Base-by-base conservation (phyloP, 2,888 invertebrate species). In the Leptogaster cylindrica region DNA sequence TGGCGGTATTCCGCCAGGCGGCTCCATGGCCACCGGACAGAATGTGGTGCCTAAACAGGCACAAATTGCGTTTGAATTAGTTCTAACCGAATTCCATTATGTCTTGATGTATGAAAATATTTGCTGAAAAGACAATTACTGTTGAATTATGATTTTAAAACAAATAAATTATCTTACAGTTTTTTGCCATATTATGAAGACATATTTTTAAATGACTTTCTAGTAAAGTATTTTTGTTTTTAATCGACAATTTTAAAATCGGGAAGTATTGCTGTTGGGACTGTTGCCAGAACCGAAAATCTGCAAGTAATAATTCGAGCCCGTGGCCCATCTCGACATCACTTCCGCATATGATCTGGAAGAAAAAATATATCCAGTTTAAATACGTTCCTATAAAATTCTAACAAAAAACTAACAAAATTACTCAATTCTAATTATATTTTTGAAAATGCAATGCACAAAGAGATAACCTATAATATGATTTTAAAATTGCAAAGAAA, bases 31-130 rank as follows among this genome's bases (percentile, higher is more conserved):
- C 76, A 75, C 75, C 72, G 71, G 74, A 73, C 72, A 73, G 73
- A 73, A 72, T 70, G 73, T 70, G 70, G 72, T 72, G 74, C 75
- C 74, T 72, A 68, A 70, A 72, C 72, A 73, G 74, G 74, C 76
- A 74, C 75, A 75, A 74, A 72, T 73, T 70, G 71, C 65, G 50
- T 64, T 66, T 50, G 41, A 58, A 68, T 41, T 55, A 66, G 72
- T 72, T 66, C 78, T 79, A 79, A 71, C 79, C 79, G 73, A 78
- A 79, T 76, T 79, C 79, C 79, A 79, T 79, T 75, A 75, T 77
- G 76, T 77, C 76, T 75, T 76, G 76, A 74, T 76, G 75, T 75
- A 76, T 76, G 75, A 76, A 77, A 77, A 76, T 76, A 73, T 76
- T 77, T 74, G 75, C 77, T 77, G 70, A 52, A 73, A 74, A 31